phyloP scores from a whole-genome alignment of 2,888 invertebrate species.

The Lasioglossum morio region DNA sequence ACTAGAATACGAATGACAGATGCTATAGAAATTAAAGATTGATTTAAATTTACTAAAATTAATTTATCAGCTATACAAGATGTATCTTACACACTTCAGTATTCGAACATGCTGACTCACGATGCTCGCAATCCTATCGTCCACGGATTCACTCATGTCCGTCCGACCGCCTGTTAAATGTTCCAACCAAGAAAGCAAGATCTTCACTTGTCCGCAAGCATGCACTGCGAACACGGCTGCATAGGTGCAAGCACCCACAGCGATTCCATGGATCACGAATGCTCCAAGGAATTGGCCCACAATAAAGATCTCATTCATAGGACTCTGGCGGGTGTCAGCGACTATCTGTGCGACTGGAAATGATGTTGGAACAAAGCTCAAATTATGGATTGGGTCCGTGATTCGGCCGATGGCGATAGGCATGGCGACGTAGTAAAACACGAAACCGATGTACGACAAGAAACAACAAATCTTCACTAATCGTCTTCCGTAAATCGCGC shows the following conservation, averaged over 20 bases:
- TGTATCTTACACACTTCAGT: conserved; percentile 51
- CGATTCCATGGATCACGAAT: conserved; percentile 56
- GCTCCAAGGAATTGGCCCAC: conserved; percentile 57
- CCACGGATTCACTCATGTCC: conserved; percentile 28
- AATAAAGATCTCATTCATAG: conserved; percentile 67
- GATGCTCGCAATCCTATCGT: conserved; percentile 58
- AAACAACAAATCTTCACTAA: conserved; percentile 60
- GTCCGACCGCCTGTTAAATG: conserved; percentile 55
- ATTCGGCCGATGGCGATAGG: conserved; percentile 54
- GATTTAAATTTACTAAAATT: neutral
- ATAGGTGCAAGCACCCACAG: conserved; percentile 64
- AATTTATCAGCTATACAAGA: neutral
- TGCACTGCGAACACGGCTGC: conserved; percentile 69
- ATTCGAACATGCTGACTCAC: conserved; percentile 66
- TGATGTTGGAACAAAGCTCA: conserved; percentile 67
- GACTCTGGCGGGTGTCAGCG: conserved; percentile 62
- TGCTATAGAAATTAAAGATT: neutral
- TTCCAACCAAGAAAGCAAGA: conserved; percentile 64
- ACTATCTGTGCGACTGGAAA: conserved; percentile 68
- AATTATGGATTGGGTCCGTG: conserved; percentile 42
- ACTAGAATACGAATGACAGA: neutral
- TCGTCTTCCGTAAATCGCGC: conserved; percentile 69
- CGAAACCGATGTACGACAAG: conserved; percentile 64
- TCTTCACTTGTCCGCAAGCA: conserved; percentile 71
- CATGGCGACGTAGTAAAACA: conserved; percentile 58